Evolutionary conservation across 2,797 vertebrate species (phyloP).

Genomic region (Nyctibius grandis): DNA sequence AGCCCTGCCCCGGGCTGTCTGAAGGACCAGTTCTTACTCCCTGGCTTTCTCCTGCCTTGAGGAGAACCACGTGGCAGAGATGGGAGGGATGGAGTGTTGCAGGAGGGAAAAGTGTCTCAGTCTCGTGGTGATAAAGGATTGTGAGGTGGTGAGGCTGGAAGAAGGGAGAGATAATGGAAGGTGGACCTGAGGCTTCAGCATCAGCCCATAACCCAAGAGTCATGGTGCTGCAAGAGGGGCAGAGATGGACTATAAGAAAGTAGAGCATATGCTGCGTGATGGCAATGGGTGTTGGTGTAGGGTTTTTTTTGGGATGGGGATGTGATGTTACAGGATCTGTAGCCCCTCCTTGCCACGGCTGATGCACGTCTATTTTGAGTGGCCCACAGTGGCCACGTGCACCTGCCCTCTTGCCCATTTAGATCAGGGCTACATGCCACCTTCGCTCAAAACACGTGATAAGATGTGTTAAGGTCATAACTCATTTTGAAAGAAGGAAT

Average conservation of each 20-base stretch:
- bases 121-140: fast-evolving
- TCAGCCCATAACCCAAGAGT: neutral
- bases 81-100: neutral
- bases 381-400: neutral
- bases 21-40: neutral
- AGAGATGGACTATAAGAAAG: neutral
- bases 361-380: fast-evolving
- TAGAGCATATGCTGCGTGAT: neutral
- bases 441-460: neutral
- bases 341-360: neutral
- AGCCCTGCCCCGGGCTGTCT: neutral
- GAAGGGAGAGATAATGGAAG: neutral
- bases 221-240: fast-evolving
- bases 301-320: fast-evolving
- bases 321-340: neutral
- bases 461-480: neutral
- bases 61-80: neutral
- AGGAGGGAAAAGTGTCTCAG: neutral
- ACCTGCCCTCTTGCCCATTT: neutral
- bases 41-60: neutral
- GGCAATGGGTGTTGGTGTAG: neutral
- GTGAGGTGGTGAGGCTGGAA: neutral
- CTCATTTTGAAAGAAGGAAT: neutral
- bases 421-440: fast-evolving
- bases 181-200: neutral